Evolutionary conservation across 2,888 invertebrate genomes (phyloP).

Genomic region (Sinohyriopsis cumingii): DNA sequence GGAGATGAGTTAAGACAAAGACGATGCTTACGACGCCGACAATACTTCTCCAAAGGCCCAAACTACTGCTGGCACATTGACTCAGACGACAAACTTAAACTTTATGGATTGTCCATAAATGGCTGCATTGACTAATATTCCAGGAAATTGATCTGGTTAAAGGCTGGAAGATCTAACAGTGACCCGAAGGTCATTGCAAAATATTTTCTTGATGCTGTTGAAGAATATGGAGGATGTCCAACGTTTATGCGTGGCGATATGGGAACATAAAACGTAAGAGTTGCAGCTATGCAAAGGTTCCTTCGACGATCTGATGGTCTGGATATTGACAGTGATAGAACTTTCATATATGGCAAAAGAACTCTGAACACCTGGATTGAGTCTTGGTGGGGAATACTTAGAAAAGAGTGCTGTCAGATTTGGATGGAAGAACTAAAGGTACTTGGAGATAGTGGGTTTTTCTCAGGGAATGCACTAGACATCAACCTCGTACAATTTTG

Average conservation of each 20-base stretch:
- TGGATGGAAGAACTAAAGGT: no score
- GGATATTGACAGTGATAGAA: no score
- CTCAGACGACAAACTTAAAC: conserved; percentile 27
- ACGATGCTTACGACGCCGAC: conserved; percentile 21
- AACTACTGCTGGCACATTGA: conserved; percentile 36
- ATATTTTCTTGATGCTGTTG: conserved; percentile 22
- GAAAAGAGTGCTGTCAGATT: no score
- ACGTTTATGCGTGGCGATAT: conserved; percentile 21
- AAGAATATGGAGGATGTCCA: conserved; percentile 22
- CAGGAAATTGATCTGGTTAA: conserved; percentile 29
- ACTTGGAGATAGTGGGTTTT: no score
- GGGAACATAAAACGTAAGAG: conserved; percentile 33
- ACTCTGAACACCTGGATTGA: no score
- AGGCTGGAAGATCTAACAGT: conserved; percentile 24
- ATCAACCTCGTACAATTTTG: no score
- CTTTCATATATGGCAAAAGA: no score
- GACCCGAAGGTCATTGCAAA: conserved; percentile 22
- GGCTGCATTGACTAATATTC: conserved; percentile 36
- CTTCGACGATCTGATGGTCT: no score
- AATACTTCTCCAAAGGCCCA: conserved; percentile 23
- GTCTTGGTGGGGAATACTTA: no score
- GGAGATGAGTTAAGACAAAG: conserved; percentile 12
- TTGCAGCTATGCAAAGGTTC: no score
- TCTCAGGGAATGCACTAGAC: no score
- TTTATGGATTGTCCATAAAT: conserved; percentile 28